Base-by-base conservation (phyloP, 2,888 invertebrate species). In the Macrosiphum euphorbiae region DNA sequence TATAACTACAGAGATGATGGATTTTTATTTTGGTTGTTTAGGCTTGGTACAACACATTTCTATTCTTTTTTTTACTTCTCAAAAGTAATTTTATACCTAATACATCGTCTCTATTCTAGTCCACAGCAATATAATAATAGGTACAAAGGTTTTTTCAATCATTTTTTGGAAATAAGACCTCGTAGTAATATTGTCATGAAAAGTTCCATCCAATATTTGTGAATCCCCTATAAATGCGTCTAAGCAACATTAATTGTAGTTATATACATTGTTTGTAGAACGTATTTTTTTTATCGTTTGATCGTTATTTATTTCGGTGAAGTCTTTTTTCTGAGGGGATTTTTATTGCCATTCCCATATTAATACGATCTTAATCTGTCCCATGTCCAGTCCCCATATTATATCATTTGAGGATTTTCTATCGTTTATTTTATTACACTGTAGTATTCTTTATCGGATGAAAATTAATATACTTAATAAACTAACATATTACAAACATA, bases 201-300 rank as follows among this genome's bases (percentile, higher is more conserved):
- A 52, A 50, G 1, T 50, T 4, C 35, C 24, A 26, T 26, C 90
- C 67, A 41, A 78, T 78, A 78, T 78, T 78, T 50, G 35, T 26
- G 13, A 28, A 50, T 78, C 90, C 67, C 78, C 78, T 47, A n/a
- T 91, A 58, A 58, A 50, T 35, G 47, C 61, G 47, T 87, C 35
- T 61, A 61, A 92, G 84, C 50, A 89, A 84, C 89, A 93, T 93
- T 93, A 93, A 93, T 93, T 67, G 84, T 58, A 55, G 55, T 93
- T 93, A 85, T 89, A 85, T 85, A 89, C 78, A 85, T 87, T 61
- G 86, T 92, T 55, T 86, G 86, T 84, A 35, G 35, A 35, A 35
- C 35, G 35, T 78, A 35, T 89, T 85, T 78, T 88, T 89, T 58
- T 85, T 93, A 93, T 93, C 55, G 55, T 93, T 89, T 55, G 24